These are phyloP conservation scores for Malachius bipustulatus DNA, from an alignment of 2,888 invertebrate genomes.

Conservation along the genomic window DNA sequence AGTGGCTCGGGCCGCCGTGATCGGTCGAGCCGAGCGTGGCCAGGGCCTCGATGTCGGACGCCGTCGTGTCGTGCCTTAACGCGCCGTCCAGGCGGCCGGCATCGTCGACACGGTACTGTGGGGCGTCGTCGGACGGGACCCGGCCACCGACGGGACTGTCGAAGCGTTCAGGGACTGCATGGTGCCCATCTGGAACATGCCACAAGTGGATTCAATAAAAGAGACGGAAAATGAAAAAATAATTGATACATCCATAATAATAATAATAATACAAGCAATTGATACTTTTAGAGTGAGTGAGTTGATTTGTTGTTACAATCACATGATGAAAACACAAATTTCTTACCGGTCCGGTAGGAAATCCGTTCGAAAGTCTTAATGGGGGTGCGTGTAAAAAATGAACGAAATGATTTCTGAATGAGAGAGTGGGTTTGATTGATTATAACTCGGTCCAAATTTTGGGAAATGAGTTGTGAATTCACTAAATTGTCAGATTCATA, in stretches of 20 bases:
- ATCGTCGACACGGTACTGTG: conserved; percentile 84
- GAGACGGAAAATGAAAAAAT: conserved; percentile 7
- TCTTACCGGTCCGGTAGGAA: conserved; percentile 26
- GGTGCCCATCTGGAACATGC: conserved; percentile 66
- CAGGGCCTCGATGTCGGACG: conserved; percentile 10
- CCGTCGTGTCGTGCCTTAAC: conserved; percentile 6
- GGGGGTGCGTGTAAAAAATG: neutral
- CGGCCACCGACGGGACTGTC: conserved; percentile 75
- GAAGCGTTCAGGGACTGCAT: conserved; percentile 77
- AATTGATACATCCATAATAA: conserved; percentile 4
- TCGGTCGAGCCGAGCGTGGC: conserved; percentile 17
- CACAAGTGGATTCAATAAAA: neutral
- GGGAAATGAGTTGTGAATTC: too few relatives aligned
- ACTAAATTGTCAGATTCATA: too few relatives aligned
- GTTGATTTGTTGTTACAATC: neutral
- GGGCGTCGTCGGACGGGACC: conserved; percentile 81
- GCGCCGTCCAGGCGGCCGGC: conserved; percentile 50
- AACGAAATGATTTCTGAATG: conserved; percentile 1
- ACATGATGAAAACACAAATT: conserved; percentile 7
- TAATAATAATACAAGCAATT: conserved; percentile 1
- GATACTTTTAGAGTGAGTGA: neutral
- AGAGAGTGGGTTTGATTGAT: too few relatives aligned
- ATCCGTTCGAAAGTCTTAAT: conserved; percentile 25
- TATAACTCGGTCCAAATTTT: too few relatives aligned
- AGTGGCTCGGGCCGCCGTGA: conserved; percentile 14